These are phyloP conservation scores for Caenorhabditis sp. DNA, from an alignment of 2,888 invertebrate genomes.

Conservation along the genomic window DNA sequence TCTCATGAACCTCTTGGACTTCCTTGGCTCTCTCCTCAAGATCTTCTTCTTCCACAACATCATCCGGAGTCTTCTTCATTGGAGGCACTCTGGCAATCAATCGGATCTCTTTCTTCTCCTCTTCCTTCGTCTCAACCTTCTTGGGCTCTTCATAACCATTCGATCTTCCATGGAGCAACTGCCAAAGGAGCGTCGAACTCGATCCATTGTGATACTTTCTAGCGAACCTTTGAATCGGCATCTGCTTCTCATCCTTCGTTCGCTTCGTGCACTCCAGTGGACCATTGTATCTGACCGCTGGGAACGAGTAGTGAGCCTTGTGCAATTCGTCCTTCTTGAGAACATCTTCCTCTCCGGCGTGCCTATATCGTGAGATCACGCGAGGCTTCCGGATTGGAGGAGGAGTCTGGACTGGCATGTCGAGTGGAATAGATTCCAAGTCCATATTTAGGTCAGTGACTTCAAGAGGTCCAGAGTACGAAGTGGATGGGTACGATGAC, in stretches of 20 bases:
- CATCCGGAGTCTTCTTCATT: constrained; percentile 16
- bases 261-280: constrained; percentile 27
- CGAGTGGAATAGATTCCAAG: constrained; percentile 51
- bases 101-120: constrained; percentile 40
- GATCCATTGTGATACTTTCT: constrained; percentile 67
- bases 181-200: constrained; percentile 18
- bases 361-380: constrained; percentile 62
- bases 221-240: constrained; percentile 52
- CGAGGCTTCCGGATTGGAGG: constrained; percentile 50
- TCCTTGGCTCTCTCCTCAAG: constrained; percentile 7
- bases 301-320: constrained; percentile 56
- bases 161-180: constrained; percentile 20
- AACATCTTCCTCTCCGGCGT: constrained; percentile 67
- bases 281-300: constrained; percentile 51
- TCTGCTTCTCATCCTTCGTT: constrained; percentile 36
- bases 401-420: neutral
- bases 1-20: neutral
- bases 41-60: constrained; percentile 1
- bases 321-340: constrained; percentile 49
- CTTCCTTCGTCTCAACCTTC: neutral
- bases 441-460: constrained; percentile 46
- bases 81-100: constrained; percentile 64
- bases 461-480: constrained; percentile 53
- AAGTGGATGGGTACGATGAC: constrained; percentile 37
- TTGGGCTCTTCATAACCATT: neutral